Percentiles rank a stretch among this genome's conserved stretches.
Conservation (phyloP, 2,888 invertebrate species). For the Agonum fuliginosum region DNA sequence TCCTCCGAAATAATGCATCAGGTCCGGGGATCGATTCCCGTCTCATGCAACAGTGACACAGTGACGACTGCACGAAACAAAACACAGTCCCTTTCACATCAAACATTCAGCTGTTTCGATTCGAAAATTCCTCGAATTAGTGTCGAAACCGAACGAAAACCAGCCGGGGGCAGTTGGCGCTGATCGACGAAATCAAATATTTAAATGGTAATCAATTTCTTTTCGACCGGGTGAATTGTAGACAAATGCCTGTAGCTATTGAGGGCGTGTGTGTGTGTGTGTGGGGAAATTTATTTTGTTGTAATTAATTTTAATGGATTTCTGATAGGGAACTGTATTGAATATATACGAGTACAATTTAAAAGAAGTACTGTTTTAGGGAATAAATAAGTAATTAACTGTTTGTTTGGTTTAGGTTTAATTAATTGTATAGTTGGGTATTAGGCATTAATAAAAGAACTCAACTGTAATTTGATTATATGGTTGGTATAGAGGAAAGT, state of each 20-base stretch:
- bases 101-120: slow-evolving; percentile 51
- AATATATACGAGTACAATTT: background rate
- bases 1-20: slow-evolving; percentile 20
- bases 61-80: slow-evolving; percentile 1
- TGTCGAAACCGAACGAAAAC: slow-evolving; percentile 16
- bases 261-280: background rate
- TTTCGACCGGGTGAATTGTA: slow-evolving; percentile 2
- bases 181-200: slow-evolving; percentile 49
- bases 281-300: slow-evolving; percentile 15
- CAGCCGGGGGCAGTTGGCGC: slow-evolving; percentile 8
- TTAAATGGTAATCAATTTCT: slow-evolving; percentile 53
- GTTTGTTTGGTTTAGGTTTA: background rate
- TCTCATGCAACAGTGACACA: slow-evolving; percentile 28
- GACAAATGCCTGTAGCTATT: background rate
- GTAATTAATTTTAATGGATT: slow-evolving; percentile 25
- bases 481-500: too few species aligned
- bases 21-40: slow-evolving; percentile 20
- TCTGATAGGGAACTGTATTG: background rate
- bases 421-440: background rate
- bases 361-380: background rate
- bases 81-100: slow-evolving; percentile 2
- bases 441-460: too few species aligned
- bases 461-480: too few species aligned
- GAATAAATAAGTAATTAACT: slow-evolving; percentile 25
- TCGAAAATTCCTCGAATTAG: slow-evolving; percentile 53